phyloP scores from a whole-genome alignment of 2,888 invertebrate genomes.

The Archips crataeganus region DNA sequence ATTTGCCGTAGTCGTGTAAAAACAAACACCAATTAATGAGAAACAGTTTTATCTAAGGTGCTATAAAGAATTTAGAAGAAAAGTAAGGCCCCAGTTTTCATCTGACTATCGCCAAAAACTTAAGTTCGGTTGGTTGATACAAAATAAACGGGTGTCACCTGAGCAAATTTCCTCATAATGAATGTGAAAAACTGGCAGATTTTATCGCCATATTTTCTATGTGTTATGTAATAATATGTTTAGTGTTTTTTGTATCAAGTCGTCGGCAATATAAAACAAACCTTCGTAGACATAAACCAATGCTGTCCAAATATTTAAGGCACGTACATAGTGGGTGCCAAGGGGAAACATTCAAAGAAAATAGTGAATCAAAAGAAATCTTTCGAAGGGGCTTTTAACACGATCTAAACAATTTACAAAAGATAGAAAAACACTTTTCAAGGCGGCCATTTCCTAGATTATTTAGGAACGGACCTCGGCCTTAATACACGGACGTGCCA shows the following conservation, averaged over 20 bases:
- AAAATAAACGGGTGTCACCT: background rate
- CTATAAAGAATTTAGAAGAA: too few species aligned
- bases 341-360: slow-evolving; percentile 25
- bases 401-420: slow-evolving; percentile 66
- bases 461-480: slow-evolving; percentile 73
- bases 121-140: too few species aligned
- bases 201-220: background rate
- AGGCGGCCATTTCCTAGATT: slow-evolving; percentile 71
- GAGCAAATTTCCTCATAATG: background rate
- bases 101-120: too few species aligned
- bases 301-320: slow-evolving; percentile 24
- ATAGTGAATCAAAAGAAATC: slow-evolving; percentile 50
- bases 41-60: too few species aligned
- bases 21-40: too few species aligned
- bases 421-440: slow-evolving; percentile 65
- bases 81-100: too few species aligned
- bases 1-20: too few species aligned
- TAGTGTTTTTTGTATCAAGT: background rate
- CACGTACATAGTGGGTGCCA: slow-evolving; percentile 33
- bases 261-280: background rate
- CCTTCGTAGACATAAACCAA: slow-evolving; percentile 11
- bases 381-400: slow-evolving; percentile 61
- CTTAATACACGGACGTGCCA: slow-evolving; percentile 67
- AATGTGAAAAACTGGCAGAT: background rate
- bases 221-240: background rate